phyloP scores from a whole-genome alignment of 2,888 invertebrate genomes.

The Fragum sueziense region DNA sequence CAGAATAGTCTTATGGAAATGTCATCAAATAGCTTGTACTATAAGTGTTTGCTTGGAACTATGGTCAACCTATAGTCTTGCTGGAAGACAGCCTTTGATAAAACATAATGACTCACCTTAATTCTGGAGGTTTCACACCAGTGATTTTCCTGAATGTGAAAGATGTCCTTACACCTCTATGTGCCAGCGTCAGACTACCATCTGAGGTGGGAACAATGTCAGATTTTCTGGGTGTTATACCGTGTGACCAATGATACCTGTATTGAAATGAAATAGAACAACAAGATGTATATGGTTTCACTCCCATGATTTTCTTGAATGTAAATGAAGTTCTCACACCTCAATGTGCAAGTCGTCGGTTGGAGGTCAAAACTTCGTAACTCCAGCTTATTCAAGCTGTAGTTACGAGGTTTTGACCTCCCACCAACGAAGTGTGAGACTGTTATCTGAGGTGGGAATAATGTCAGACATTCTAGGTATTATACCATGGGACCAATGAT shows the following conservation, averaged over 20 bases:
- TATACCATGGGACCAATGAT: constrained; percentile 85
- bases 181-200: constrained; percentile 84
- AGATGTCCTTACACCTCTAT: constrained; percentile 86
- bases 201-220: constrained; percentile 87
- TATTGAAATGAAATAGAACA: background rate
- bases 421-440: too few species aligned
- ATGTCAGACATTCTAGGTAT: constrained; percentile 92
- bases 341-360: constrained; percentile 71
- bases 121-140: constrained; percentile 76
- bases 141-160: constrained; percentile 90
- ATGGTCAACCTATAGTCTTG: too few species aligned
- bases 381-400: too few species aligned
- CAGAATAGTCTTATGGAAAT: too few species aligned
- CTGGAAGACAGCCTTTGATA: too few species aligned
- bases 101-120: constrained; percentile 3
- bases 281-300: too few species aligned
- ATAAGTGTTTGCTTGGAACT: too few species aligned
- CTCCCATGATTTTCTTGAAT: constrained; percentile 86
- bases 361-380: too few species aligned
- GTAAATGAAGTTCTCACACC: constrained; percentile 90
- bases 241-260: constrained; percentile 84
- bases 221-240: constrained; percentile 90
- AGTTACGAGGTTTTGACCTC: too few species aligned
- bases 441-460: constrained; percentile 84
- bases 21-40: too few species aligned